Base-by-base conservation (phyloP, 2,888 invertebrate genomes). In the Gisinianus flammeolus region DNA sequence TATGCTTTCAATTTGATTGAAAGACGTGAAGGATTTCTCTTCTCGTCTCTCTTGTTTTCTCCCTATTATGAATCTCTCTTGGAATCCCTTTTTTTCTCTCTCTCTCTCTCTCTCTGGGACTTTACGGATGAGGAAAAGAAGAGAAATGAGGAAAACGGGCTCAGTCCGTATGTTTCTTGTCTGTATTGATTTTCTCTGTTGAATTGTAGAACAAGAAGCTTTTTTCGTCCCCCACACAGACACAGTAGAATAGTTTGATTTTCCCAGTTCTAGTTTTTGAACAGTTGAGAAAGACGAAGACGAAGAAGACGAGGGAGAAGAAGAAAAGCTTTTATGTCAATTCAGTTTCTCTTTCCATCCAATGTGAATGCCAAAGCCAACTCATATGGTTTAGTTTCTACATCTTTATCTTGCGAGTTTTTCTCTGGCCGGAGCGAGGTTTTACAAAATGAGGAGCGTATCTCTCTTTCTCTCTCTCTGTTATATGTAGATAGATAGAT, bases 321-420 rank as follows among this genome's bases (percentile, higher is more conserved):
- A 5, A 5, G 19, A 12, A 33, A 68, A 33, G 26, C 69, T 70
- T 70, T 70, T 52, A 70, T 70, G 52, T 70, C 69, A 70, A 24
- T 70, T 70, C 52, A 70, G 26, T 52, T 24, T 44, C 69, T 70
- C 12, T 35, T 12, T 35, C 12, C 35, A 5, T 35, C 35, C n/a
- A n/a, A n/a, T n/a, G n/a, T n/a, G n/a, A n/a, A n/a, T n/a, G n/a
- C n/a, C n/a, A n/a, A n/a, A n/a, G 35, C 35, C 68, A 30, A n/a
- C 35, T 68, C 68, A 22, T 31, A 68, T 68, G 33, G 22, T 35
- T 68, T n/a, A 22, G 35, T 35, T 33, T 68, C 67, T 67, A 35
- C 68, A 68, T 68, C 22, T 30, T 68, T 24, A 4, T 54, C n/a
- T 33, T 35, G 4, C 19, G 19, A 16, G 4, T 54, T 16, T 54